Evolutionary conservation across 2,797 vertebrate species (phyloP), one percentile per base, ranked within the genome.

Genomic region (Xenopus petersii): DNA sequence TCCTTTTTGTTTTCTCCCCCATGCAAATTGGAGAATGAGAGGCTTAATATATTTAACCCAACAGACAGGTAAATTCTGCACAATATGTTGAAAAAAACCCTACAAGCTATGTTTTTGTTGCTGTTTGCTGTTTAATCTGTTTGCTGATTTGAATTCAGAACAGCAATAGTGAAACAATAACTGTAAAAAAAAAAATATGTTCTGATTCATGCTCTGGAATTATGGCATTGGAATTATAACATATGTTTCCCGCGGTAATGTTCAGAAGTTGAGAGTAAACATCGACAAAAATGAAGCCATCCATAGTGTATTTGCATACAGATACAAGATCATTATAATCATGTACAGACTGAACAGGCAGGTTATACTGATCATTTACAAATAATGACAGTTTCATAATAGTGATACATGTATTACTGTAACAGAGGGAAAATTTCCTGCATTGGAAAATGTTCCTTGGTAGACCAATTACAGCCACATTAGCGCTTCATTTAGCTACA

Each of bases 381-480:
- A 74, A 64, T 70, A 73, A 73, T 73, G 71, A 74, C 60, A 79
- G 66, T 60, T 64, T 16, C 17, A 74, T 66, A 26, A 74, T 74
- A 74, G 47, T 65, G 66, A 73, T 64, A 70, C 66, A 65, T 70
- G 59, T 61, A 63, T 49, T 48, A 54, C 75, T 70, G 60, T 16
- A 69, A 24, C 12, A 70, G 58, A 65, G 65, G 4, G 61, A 66
- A 59, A 64, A 26, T 33, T 69, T 78, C 49, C 56, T 12, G 47
- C 65, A 69, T 26, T 70, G 54, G 61, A 74, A 49, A 59, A 65
- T 59, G 54, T 70, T 79, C 59, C 67, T 74, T 70, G 54, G 66
- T 70, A 70, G 70, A 17, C 67, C 76, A 74, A 79, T 74, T 74
- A 79, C 47, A 70, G 68, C 17, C 71, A 74, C 76, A 74, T 79